Conservation (phyloP, 1,140 invertebrate genomes). For the Macrocentrus cingulum region DNA sequence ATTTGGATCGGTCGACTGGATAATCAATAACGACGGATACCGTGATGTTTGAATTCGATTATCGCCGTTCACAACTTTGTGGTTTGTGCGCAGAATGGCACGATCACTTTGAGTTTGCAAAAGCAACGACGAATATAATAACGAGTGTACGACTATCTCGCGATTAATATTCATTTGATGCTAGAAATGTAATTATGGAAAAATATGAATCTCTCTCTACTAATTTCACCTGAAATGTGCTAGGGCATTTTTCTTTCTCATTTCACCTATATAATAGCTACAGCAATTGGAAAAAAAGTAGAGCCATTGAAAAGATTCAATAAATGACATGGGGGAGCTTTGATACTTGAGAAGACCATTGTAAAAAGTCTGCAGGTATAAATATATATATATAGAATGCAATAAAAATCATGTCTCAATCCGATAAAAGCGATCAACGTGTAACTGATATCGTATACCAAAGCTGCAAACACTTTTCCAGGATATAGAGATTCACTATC, state of each 20-base stretch:
- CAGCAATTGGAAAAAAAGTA: not conserved
- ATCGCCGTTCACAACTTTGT: not conserved
- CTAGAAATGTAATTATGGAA: no score
- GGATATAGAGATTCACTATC: not conserved
- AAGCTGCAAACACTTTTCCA: not conserved
- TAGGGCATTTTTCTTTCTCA: no score
- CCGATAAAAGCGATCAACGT: conserved; percentile 12
- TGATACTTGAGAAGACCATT: not conserved
- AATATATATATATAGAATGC: not conserved
- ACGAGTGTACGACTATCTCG: no score
- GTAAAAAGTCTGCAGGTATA: conserved; percentile 4
- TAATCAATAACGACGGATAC: not conserved
- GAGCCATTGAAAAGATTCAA: conserved; percentile 5
- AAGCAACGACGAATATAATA: no score
- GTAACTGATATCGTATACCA: conserved; percentile 9
- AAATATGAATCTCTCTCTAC: no score
- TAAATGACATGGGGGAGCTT: not conserved
- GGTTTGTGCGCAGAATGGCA: not conserved
- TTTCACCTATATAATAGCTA: no score
- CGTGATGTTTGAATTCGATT: conserved; percentile 4
- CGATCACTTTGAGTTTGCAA: not conserved
- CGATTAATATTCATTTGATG: no score
- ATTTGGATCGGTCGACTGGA: conserved; percentile 1
- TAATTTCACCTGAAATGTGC: no score
- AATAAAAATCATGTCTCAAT: conserved; percentile 9